Percentiles rank a stretch among this genome's conserved stretches.
Evolutionary conservation across 2,888 invertebrate species (phyloP).

Genomic region (Rhingia rostrata): DNA sequence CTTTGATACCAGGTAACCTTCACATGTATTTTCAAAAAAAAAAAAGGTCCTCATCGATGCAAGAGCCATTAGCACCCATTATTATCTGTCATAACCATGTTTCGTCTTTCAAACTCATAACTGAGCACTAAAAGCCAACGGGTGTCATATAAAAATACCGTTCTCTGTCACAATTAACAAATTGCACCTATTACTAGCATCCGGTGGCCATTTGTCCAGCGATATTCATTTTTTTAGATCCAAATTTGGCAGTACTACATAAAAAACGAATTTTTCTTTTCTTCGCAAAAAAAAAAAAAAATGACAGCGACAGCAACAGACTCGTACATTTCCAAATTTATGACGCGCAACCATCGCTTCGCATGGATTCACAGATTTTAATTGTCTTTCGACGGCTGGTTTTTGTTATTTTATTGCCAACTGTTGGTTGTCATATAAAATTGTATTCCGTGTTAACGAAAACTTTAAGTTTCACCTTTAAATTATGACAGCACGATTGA

Average conservation of each 20-base stretch:
- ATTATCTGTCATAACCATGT: no score
- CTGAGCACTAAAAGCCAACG: no score
- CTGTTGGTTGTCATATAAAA: neutral
- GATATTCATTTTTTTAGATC: slow-evolving; percentile 4
- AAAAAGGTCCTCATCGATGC: no score
- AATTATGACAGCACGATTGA: neutral
- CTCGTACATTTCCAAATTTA: slow-evolving; percentile 6
- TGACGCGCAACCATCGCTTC: slow-evolving; percentile 19
- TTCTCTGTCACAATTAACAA: slow-evolving; percentile 8
- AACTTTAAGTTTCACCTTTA: neutral
- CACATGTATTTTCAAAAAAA: no score
- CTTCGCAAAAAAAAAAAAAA: slow-evolving; percentile 11
- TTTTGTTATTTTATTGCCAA: neutral
- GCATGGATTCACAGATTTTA: slow-evolving; percentile 31
- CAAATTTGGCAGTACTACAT: neutral
- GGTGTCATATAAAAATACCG: no score
- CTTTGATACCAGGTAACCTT: no score
- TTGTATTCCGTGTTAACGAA: slow-evolving; percentile 6
- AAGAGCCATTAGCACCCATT: no score
- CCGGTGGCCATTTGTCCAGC: slow-evolving; percentile 20
- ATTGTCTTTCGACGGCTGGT: neutral
- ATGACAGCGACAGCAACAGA: neutral
- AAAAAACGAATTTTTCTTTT: neutral
- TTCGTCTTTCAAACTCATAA: no score
- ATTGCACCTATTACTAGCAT: slow-evolving; percentile 29